Conservation (phyloP, 2,113 vertebrate species). For the Paralichthys olivaceus region DNA sequence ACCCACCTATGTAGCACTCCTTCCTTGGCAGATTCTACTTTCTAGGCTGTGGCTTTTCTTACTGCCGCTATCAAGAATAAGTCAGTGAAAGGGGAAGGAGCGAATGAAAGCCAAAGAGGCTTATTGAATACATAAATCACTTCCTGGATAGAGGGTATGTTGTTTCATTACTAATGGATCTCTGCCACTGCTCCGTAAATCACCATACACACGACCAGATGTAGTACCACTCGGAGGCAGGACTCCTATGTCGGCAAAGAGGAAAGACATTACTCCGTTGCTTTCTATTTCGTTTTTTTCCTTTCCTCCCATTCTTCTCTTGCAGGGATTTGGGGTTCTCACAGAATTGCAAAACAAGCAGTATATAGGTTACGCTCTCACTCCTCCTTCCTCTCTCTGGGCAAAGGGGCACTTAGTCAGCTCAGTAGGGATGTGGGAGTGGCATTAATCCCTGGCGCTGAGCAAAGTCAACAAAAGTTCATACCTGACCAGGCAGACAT, state of each 20-base stretch:
- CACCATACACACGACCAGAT: constrained; percentile 44
- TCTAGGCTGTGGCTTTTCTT: constrained; percentile 50
- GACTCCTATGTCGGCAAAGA: constrained; percentile 29
- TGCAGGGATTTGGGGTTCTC: constrained; percentile 21
- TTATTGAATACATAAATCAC: constrained; percentile 80
- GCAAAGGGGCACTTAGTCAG: constrained; percentile 59
- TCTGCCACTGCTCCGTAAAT: constrained; percentile 67
- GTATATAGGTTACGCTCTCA: constrained; percentile 41
- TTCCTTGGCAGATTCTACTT: constrained; percentile 45
- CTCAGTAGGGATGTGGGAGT: constrained; percentile 17
- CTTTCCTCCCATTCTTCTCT: constrained; percentile 7
- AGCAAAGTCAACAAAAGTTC: constrained; percentile 57
- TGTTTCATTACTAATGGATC: constrained; percentile 76
- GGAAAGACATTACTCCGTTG: constrained; percentile 40
- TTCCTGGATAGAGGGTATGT: constrained; percentile 67
- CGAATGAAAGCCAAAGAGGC: constrained; percentile 63
- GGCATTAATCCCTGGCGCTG: constrained; percentile 50
- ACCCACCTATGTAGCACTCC: constrained; percentile 41
- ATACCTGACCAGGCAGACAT: constrained; percentile 35
- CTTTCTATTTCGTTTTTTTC: constrained; percentile 37
- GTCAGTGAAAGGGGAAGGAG: constrained; percentile 58
- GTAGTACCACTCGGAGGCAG: constrained; percentile 34
- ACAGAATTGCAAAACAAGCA: constrained; percentile 43
- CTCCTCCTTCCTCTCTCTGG: constrained; percentile 16
- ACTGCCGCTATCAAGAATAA: constrained; percentile 63